These are phyloP conservation scores for Chondrilla cf. caribensis DNA, from an alignment of 37 sponge, comb jelly and placozoan genomes.

Conservation along the genomic window DNA sequence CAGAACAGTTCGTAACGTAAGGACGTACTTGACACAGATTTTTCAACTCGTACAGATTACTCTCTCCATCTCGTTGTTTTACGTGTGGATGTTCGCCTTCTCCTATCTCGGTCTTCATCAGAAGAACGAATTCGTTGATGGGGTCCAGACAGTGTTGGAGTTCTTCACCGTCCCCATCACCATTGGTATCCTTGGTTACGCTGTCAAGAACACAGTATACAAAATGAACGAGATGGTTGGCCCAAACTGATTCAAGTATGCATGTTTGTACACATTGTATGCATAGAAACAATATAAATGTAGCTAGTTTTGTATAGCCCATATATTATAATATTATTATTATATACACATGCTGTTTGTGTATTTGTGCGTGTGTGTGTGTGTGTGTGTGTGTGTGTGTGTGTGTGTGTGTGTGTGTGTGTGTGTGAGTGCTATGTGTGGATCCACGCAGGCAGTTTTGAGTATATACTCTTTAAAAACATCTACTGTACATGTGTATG, in stretches of 20 bases:
- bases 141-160: conserved; percentile 15
- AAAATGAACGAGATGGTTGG: conserved; percentile 11
- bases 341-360: background rate
- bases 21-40: background rate
- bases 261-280: too few relatives aligned
- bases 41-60: conserved; percentile 8
- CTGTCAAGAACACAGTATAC: conserved; percentile 10
- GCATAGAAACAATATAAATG: too few relatives aligned
- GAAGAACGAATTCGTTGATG: conserved; percentile 19
- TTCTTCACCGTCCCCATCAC: conserved; percentile 18
- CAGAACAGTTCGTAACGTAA: background rate
- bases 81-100: background rate
- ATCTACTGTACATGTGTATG: too few relatives aligned
- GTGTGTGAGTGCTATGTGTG: too few relatives aligned
- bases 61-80: background rate
- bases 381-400: too few relatives aligned
- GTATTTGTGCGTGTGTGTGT: background rate
- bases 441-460: too few relatives aligned
- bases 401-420: too few relatives aligned
- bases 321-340: too few relatives aligned
- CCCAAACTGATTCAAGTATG: background rate
- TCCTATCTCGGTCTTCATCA: background rate
- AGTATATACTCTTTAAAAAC: too few relatives aligned
- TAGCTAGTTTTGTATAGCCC: too few relatives aligned
- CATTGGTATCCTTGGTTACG: conserved; percentile 9